Conservation (phyloP, 1,140 invertebrate species). For the Trichoplusia ni region DNA sequence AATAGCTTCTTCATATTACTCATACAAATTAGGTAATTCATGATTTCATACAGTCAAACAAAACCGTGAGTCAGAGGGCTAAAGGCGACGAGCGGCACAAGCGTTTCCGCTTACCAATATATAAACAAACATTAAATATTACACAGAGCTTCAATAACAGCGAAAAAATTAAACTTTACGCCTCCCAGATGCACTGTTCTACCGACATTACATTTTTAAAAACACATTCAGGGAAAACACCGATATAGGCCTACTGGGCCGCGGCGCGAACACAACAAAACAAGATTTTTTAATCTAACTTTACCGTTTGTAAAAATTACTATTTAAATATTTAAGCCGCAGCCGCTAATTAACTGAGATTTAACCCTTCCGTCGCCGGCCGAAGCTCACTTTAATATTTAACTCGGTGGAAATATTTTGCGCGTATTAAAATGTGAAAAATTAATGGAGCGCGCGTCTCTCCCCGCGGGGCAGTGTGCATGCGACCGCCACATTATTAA, state of each 20-base stretch:
- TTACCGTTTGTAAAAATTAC: constrained; percentile 81
- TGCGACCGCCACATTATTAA: not conserved
- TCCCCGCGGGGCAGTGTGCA: constrained; percentile 35
- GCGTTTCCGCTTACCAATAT: constrained; percentile 45
- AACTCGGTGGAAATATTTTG: constrained; percentile 78
- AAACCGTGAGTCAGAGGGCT: constrained; percentile 51
- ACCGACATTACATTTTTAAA: constrained; percentile 79
- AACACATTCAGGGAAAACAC: constrained; percentile 59
- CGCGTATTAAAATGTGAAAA: constrained; percentile 81
- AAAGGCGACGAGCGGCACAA: constrained; percentile 1
- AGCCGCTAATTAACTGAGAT: constrained; percentile 79
- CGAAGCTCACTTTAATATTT: constrained; percentile 74
- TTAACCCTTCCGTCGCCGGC: constrained; percentile 80
- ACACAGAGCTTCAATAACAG: constrained; percentile 66
- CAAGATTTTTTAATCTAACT: constrained; percentile 80
- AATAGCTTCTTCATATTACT: too few species aligned
- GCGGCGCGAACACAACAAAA: constrained; percentile 57
- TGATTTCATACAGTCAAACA: constrained; percentile 60
- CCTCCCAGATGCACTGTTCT: constrained; percentile 62
- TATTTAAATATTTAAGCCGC: constrained; percentile 77
- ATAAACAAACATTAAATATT: constrained; percentile 75
- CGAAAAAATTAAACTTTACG: constrained; percentile 72
- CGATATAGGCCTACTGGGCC: constrained; percentile 74
- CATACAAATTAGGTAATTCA: constrained; percentile 2
- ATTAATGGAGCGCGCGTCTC: constrained; percentile 62